These are phyloP conservation scores for Anticlea derivata DNA, from an alignment of 2,888 invertebrate species.

Conservation along the genomic window DNA sequence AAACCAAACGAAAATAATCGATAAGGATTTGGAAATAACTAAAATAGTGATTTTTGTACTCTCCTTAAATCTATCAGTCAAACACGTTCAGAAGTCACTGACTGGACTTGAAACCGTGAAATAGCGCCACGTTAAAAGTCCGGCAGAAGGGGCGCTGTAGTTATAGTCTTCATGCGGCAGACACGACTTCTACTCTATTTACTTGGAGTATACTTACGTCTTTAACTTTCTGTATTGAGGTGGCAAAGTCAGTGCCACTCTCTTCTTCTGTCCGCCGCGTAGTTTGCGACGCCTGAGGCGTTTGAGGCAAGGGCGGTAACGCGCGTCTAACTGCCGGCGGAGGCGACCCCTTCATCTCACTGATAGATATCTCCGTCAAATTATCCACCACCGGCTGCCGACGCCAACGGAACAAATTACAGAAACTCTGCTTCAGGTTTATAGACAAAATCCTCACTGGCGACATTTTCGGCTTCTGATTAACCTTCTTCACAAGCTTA, in stretches of 20 bases:
- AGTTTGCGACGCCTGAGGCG: conserved; percentile 52
- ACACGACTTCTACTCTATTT: not conserved
- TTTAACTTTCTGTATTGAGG: conserved; percentile 96
- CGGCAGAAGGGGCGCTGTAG: too few relatives aligned
- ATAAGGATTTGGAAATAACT: too few relatives aligned
- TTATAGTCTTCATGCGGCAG: too few relatives aligned
- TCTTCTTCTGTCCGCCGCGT: conserved; percentile 62
- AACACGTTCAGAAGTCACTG: too few relatives aligned
- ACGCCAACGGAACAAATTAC: conserved; percentile 91
- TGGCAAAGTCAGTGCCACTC: conserved; percentile 91
- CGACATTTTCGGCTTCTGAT: conserved; percentile 85
- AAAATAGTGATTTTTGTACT: too few relatives aligned
- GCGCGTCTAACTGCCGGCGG: conserved; percentile 73
- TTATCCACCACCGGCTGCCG: conserved; percentile 55
- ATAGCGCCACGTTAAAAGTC: too few relatives aligned
- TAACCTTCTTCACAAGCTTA: conserved; percentile 56
- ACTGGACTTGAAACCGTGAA: too few relatives aligned
- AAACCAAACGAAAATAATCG: conserved; percentile 35
- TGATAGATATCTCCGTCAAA: conserved; percentile 47
- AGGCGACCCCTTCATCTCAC: conserved; percentile 54
- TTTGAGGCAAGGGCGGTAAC: conserved; percentile 72
- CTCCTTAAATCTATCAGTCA: too few relatives aligned
- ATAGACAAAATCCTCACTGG: conserved; percentile 87
- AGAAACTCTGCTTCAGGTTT: conserved; percentile 92
- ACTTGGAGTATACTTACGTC: conserved; percentile 87